Base-by-base conservation (phyloP, 2,113 vertebrate species). In the Leucoraja erinaceus region DNA sequence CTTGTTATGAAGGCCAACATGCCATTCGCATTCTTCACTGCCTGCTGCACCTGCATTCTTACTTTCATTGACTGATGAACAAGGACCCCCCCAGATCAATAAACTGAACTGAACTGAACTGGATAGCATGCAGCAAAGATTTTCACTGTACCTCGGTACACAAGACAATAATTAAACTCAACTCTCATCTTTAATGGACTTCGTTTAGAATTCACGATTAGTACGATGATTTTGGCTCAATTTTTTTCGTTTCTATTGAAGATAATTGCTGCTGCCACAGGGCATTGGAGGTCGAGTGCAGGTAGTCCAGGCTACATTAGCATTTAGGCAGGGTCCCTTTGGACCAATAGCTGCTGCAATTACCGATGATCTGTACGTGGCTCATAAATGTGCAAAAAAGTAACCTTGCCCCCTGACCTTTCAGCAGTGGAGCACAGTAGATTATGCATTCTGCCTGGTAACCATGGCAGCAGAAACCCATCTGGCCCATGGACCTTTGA, bases 351-450 rank as follows among this genome's bases (percentile, higher is more conserved):
- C 31, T 66, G 63, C 63, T 86, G 22, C 56, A n/a, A 86, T 86
- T 86, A n/a, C 47, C 12, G 61, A 56, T 86, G 81, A 86, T 86
- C 61, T 25, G 81, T 28, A 86, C 12, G 22, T 86, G 61, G 38
- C 54, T 86, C 54, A 86, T 61, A 86, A 86, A 61, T 86, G 61
- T 86, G 81, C 20, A 86, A 59, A 84, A n/a, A 86, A 47, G 22
- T 59, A 25, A 86, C 81, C 54, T 59, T 59, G 54, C 31, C 81
- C 56, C 28, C 10, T 86, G 81, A 86, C 81, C 81, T 86, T 86
- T 61, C 56, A 9, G 9, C 54, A 28, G 25, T 86, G 56, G 22
- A 86, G 81, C 56, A 84, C 54, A 84, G 8, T 59, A 86, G 56
- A 61, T 86, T 28, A 86, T 61, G 54, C 25, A 86, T 86, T 77